Conservation (phyloP, 2,888 invertebrate species). For the Pomacea canaliculata region DNA sequence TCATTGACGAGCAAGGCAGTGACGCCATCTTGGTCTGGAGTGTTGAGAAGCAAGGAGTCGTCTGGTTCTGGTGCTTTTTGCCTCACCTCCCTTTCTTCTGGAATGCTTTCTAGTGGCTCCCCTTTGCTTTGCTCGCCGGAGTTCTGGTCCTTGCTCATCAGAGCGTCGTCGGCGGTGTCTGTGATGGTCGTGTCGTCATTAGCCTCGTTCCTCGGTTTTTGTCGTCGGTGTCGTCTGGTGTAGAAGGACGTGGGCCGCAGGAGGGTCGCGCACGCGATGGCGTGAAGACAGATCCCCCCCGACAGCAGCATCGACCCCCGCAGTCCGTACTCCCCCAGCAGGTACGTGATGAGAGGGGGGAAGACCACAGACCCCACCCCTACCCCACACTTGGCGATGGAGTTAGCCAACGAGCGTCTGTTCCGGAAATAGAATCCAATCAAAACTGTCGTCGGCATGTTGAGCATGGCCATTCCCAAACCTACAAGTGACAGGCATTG, state of each 20-base stretch:
- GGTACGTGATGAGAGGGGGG: constrained; percentile 17
- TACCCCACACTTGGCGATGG: constrained; percentile 21
- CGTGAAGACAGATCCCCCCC: constrained; percentile 15
- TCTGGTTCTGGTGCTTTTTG: no score
- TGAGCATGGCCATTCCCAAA: constrained; percentile 20
- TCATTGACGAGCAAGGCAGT: not conserved
- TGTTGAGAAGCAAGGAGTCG: no score
- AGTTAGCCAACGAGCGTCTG: constrained; percentile 17
- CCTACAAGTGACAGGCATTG: not conserved
- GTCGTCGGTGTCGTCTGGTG: constrained; percentile 3
- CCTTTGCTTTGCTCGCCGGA: no score
- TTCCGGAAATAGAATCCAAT: constrained; percentile 17
- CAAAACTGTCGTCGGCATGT: constrained; percentile 12
- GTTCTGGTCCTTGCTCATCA: no score
- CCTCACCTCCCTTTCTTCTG: no score
- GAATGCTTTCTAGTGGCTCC: no score
- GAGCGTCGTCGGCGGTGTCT: no score
- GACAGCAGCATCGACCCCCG: constrained; percentile 14
- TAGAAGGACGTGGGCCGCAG: constrained; percentile 15
- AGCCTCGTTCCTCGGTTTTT: not conserved
- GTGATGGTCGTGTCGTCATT: not conserved
- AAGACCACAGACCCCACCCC: constrained; percentile 18
- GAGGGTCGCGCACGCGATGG: not conserved
- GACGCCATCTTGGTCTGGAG: no score
- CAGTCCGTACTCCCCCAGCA: constrained; percentile 14